Base-by-base conservation (phyloP, 2,113 vertebrate genomes). In the Cynopterus brachyotis region DNA sequence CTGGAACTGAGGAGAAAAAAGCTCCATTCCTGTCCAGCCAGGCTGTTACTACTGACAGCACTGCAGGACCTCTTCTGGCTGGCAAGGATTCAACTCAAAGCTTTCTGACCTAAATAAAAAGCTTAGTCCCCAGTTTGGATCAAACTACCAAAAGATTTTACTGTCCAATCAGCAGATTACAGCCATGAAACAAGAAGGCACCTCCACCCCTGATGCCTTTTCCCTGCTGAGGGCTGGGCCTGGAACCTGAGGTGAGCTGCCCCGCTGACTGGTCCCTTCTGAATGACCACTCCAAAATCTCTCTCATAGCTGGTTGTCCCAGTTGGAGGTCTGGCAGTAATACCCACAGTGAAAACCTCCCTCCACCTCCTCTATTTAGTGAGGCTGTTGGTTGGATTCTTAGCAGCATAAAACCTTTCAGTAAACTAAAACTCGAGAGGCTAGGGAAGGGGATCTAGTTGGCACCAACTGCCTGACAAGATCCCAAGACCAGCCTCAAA, bases 391-490 rank as follows among this genome's bases (percentile, higher is more conserved):
- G 97, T 96, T 97, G 94, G 97, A 97, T 89, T 98, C 98, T 97
- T 98, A 98, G 98, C 98, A 98, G 98, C 98, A 99, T 98, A 97
- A 98, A 96, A 98, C 97, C 98, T 97, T 98, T 96, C 94, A 91
- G 96, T 97, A 97, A 98, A 98, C 94, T 98, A 98, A 96, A 95
- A 97, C 73, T 95, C 50, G 24, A 94, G 85, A 96, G 81, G 70
- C 89, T 80, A 40, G 75, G 42, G 64, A 69, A 89, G 75, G 76
- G 57, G 50, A 97, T 92, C 98, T 92, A 96, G 92, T 5, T 35
- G 59, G 81, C 60, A 90, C 32, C 75, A 87, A 67, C 40, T 45
- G 55, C 60, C 92, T 90, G 69, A 94, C 70, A 78, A 98, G 97
- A 96, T 96, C 97, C 89, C 73, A 97, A 98, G 96, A 90, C 93